Evolutionary conservation across 92 coral and sea anemone genomes (phyloP).

Genomic region (Heteractis magnifica): DNA sequence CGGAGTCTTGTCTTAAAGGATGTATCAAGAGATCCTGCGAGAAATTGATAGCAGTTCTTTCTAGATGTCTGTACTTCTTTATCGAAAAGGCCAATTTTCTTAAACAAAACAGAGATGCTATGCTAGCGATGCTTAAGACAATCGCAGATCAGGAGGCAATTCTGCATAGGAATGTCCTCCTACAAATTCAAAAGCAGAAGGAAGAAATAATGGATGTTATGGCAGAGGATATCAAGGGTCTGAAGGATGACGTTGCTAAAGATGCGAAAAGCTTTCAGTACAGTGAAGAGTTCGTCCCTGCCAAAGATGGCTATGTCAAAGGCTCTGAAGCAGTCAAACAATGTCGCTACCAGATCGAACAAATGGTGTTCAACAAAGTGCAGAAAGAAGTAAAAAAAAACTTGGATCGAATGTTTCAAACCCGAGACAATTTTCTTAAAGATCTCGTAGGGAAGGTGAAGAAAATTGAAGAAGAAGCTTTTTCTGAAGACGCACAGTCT

Average conservation of each 20-base stretch:
- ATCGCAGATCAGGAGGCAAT: constrained; percentile 32
- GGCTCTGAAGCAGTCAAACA: constrained; percentile 39
- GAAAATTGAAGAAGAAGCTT: constrained; percentile 48
- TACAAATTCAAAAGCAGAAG: constrained; percentile 29
- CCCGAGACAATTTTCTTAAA: constrained; percentile 45
- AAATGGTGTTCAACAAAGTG: constrained; percentile 59
- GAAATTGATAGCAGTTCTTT: constrained; percentile 47
- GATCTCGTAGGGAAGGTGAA: constrained; percentile 38
- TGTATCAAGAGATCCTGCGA: constrained; percentile 43
- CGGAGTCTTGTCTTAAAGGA: constrained; percentile 50
- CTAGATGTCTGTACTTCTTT: constrained; percentile 62
- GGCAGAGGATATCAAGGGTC: constrained; percentile 8
- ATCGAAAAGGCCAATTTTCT: constrained; percentile 63
- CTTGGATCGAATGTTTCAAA: constrained; percentile 41
- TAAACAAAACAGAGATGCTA: constrained; percentile 34
- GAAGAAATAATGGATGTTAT: constrained; percentile 40
- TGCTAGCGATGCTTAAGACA: constrained; percentile 29
- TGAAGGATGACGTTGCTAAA: constrained; percentile 17
- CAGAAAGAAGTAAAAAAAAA: constrained; percentile 26
- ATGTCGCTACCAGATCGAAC: constrained; percentile 47
- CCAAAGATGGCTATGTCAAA: constrained; percentile 36
- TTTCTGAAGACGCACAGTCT: constrained; percentile 16
- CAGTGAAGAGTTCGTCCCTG: constrained; percentile 33
- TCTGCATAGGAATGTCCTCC: constrained; percentile 49
- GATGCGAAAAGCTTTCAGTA: constrained; percentile 52